Base-by-base conservation (phyloP, 2,888 invertebrate species). In the Eutolmus rufibarbis region DNA sequence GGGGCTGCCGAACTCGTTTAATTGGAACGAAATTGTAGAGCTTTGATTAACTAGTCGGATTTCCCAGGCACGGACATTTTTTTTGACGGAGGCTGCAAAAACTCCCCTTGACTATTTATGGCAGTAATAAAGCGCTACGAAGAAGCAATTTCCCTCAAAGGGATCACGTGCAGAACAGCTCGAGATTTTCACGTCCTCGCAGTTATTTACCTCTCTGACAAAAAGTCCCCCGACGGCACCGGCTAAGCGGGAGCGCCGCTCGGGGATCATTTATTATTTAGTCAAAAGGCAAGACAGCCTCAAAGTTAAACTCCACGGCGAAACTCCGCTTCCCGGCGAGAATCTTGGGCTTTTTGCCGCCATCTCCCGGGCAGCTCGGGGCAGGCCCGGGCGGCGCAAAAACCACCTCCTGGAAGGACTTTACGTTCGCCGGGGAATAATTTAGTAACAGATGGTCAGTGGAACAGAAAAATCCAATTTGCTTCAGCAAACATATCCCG, bases 381-480 rank as follows among this genome's bases (percentile, higher is more conserved):
- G 82, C 19, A 82, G 7, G 51, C 12, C 12, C 66, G 16, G 16
- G 46, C 37, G 76, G 81, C 31, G 81, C 56, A 46, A 84, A 84
- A 84, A 84, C 9, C 76, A 76, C 5, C 76, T 84, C 37, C 74
- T 66, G 28, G 37, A 84, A 43, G 28, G 66, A 37, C 84, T 74
- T 86, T 78, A 51, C 56, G 31, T 77, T 76, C 77, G 57, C 34
- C 57, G n/a, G 77, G 78, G 86, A 86, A 86, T 86, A 86, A 86
- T 86, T 86, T 86, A 86, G 86, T 86, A 86, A 86, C 86, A 86
- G 86, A 86, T 86, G 86, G 86, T 78, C 78, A 77, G 86, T 77
- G 86, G 78, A 78, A 86, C 77, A 86, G 86, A 86, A 86, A 86
- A 86, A 86, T 86, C 86, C 86, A 86, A 86, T 86, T 86, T 86